These are phyloP conservation scores for Cyphomyrus discorhynchus DNA, from an alignment of 2,113 vertebrate genomes.

Conservation along the genomic window DNA sequence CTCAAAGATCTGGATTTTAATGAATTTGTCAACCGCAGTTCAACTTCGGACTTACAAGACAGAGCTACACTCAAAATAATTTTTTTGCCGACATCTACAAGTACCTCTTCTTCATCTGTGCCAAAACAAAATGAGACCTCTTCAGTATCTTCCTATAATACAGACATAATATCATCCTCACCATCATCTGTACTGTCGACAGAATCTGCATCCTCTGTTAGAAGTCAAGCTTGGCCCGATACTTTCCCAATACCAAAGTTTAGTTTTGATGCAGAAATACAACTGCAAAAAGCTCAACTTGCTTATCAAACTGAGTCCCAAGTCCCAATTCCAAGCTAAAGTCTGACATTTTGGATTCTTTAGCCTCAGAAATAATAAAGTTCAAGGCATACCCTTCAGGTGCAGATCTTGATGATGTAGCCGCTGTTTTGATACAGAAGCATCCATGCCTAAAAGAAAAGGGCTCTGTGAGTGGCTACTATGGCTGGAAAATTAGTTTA, in stretches of 20 bases:
- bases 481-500: background rate
- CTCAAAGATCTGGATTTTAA: constrained; percentile 23
- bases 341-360: background rate
- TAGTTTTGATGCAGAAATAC: background rate
- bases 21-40: constrained; percentile 24
- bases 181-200: background rate
- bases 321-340: constrained; percentile 22
- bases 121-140: background rate
- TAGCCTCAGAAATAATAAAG: background rate
- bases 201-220: background rate
- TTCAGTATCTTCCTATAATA: background rate
- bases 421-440: background rate
- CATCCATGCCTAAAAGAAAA: background rate
- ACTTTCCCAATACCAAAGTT: constrained; percentile 1
- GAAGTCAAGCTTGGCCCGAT: constrained; percentile 5
- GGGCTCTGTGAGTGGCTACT: background rate
- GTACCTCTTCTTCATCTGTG: background rate
- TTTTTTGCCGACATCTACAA: background rate
- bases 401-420: background rate
- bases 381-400: background rate
- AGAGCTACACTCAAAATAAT: constrained; percentile 24
- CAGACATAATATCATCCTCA: background rate
- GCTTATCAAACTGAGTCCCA: constrained; percentile 7
- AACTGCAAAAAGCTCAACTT: background rate
- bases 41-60: constrained; percentile 11